These are phyloP conservation scores for Trichogramma pretiosum DNA, from an alignment of 1,140 invertebrate species.

Conservation along the genomic window DNA sequence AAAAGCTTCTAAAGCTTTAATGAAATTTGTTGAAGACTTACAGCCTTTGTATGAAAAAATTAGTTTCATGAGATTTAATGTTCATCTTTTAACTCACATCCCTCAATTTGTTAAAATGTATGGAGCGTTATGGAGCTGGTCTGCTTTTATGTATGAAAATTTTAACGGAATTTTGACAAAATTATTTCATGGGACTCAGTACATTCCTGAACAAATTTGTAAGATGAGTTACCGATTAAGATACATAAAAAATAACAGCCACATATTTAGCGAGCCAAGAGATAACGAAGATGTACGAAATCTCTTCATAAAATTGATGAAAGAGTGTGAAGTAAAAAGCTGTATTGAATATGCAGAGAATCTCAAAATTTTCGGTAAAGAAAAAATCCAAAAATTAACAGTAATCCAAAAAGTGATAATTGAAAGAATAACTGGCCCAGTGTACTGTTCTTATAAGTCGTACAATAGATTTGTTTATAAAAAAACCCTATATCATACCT, in stretches of 20 bases:
- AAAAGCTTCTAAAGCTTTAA: neutral
- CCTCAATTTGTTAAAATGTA: constrained; percentile 7
- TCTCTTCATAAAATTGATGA: no score
- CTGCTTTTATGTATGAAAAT: constrained; percentile 18
- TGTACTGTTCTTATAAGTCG: neutral
- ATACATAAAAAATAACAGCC: neutral
- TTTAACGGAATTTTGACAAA: constrained; percentile 17
- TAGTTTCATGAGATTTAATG: constrained; percentile 14
- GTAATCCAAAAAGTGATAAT: neutral
- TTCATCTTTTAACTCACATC: constrained; percentile 15
- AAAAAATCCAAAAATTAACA: neutral
- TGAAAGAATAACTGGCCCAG: neutral
- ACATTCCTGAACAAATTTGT: constrained; percentile 12
- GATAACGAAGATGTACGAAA: neutral
- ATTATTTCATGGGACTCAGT: constrained; percentile 18
- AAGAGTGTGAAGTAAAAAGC: no score
- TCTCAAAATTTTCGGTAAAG: neutral
- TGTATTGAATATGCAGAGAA: neutral
- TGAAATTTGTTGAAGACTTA: constrained; percentile 6
- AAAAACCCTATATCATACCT: neutral
- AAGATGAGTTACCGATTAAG: neutral
- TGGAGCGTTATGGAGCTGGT: constrained; percentile 15
- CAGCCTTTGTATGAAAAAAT: constrained; percentile 7
- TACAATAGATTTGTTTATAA: neutral
- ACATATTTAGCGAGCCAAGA: neutral